Evolutionary conservation across 2,888 invertebrate genomes (phyloP).

Genomic region (Ophioninae sp.): DNA sequence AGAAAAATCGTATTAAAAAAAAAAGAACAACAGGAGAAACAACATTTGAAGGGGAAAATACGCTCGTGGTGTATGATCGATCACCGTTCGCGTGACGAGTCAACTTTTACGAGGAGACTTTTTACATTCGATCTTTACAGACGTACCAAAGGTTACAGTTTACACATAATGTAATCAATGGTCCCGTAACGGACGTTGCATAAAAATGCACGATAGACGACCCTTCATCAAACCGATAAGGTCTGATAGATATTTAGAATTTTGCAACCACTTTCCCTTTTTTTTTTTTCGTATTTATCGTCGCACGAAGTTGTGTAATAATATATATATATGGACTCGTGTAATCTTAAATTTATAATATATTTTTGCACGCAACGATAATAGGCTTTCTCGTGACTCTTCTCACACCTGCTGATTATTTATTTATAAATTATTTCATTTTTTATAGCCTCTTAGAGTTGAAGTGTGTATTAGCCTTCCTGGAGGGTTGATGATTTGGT

Average conservation of each 20-base stretch:
- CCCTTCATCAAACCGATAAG: background rate
- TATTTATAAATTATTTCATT: background rate
- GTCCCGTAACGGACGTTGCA: background rate
- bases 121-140: no score
- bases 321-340: no score
- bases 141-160: slow-evolving; percentile 13
- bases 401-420: background rate
- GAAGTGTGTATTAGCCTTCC: background rate
- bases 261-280: background rate
- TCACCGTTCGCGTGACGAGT: slow-evolving; percentile 11
- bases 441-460: background rate
- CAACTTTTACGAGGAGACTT: slow-evolving; percentile 13
- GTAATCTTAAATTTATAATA: background rate
- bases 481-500: no score
- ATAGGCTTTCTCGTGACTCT: no score
- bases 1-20: no score
- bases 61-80: slow-evolving; percentile 9
- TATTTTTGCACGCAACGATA: background rate
- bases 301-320: background rate
- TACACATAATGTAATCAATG: slow-evolving; percentile 7
- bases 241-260: background rate
- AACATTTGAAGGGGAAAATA: background rate
- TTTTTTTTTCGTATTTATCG: background rate
- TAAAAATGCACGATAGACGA: background rate
- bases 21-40: no score